Evolutionary conservation across 2,113 vertebrate genomes (phyloP).

Genomic region (Falcunculus frontatus): DNA sequence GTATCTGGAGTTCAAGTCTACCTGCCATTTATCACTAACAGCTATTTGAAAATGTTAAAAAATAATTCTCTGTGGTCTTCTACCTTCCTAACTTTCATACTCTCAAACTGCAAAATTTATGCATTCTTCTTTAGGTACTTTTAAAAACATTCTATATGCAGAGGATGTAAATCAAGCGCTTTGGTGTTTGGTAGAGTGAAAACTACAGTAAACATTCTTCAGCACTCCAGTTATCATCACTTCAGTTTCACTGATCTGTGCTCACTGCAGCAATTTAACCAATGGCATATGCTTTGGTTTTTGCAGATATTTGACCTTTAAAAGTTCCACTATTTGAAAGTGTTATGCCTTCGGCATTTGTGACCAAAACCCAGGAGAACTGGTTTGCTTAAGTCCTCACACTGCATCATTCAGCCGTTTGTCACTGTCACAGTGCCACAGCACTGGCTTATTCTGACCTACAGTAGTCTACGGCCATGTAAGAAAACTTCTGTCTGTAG

Average conservation of each 20-base stretch:
- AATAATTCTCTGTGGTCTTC: background rate
- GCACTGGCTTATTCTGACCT: background rate
- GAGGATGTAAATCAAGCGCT: background rate
- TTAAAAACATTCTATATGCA: background rate
- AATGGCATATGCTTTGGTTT: background rate
- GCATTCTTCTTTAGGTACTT: background rate
- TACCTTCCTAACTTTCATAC: background rate
- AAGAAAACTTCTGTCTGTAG: background rate
- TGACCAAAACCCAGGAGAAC: background rate
- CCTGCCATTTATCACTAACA: background rate
- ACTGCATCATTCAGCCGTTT: background rate
- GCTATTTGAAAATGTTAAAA: background rate
- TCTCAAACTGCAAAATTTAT: background rate
- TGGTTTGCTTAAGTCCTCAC: background rate
- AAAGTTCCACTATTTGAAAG: background rate
- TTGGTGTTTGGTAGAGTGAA: background rate
- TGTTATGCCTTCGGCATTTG: background rate
- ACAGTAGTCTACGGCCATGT: background rate
- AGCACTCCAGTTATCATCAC: background rate
- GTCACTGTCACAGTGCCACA: background rate
- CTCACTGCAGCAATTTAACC: slow-evolving; percentile 11
- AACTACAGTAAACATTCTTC: background rate
- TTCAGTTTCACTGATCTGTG: background rate
- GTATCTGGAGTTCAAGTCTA: background rate
- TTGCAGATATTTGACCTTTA: slow-evolving; percentile 24